phyloP scores from a whole-genome alignment of 2,797 vertebrate genomes.

The Anableps anableps region DNA sequence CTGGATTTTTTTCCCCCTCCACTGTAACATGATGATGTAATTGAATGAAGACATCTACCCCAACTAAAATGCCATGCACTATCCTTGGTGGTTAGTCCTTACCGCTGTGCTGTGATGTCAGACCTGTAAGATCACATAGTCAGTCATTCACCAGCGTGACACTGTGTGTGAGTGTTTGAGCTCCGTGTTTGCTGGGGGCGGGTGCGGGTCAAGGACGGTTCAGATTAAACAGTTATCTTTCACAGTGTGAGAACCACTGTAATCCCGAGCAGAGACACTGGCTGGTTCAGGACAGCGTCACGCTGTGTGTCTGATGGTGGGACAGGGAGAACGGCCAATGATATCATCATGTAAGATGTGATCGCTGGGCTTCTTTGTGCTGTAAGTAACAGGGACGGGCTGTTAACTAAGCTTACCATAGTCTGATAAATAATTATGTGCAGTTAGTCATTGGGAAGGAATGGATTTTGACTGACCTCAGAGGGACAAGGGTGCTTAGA shows the following conservation, averaged over 20 bases:
- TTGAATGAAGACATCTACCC: background rate
- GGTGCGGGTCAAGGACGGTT: conserved; percentile 68
- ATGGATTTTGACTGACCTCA: background rate
- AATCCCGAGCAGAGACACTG: conserved; percentile 52
- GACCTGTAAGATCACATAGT: background rate
- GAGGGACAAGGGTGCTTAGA: background rate
- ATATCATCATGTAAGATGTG: conserved; percentile 8
- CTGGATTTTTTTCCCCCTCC: background rate
- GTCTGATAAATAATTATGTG: background rate
- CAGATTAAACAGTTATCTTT: conserved; percentile 65
- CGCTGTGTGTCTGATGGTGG: conserved; percentile 24
- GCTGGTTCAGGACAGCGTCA: conserved; percentile 33
- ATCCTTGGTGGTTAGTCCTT: background rate
- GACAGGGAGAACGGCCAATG: conserved; percentile 24
- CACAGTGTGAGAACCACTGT: conserved; percentile 43
- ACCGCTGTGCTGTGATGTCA: background rate
- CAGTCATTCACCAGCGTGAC: background rate
- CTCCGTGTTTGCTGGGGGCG: conserved; percentile 44
- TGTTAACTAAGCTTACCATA: background rate
- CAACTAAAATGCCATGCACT: no score
- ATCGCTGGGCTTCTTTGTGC: conserved; percentile 4
- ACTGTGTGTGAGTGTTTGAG: conserved; percentile 15
- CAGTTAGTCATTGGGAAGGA: background rate
- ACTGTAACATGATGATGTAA: background rate
- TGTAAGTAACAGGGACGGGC: conserved; percentile 9